Base-by-base conservation (phyloP, 2,888 invertebrate species). In the Archips crataeganus region DNA sequence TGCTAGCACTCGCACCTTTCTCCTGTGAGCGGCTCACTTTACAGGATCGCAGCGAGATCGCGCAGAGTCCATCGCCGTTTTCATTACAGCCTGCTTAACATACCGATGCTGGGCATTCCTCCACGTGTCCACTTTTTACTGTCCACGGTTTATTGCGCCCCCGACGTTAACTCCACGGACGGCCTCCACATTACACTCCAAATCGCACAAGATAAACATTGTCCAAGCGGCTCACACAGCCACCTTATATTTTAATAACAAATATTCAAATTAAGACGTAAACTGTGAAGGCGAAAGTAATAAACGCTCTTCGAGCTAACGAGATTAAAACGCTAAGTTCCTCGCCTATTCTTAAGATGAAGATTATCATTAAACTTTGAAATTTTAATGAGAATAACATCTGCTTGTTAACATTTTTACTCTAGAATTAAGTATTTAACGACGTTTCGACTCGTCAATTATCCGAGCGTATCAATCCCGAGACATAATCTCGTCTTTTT, bases 11-110 rank as follows among this genome's bases (percentile, higher is more conserved):
- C 70, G 78, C 79, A 82, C 79, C 62, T 68, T 68, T 54, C 62
- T 45, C 15, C 15, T 5, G 23, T 10, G 66, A 54, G 54, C 62
- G 63, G 51, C 10, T 42, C 36, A 65, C 57, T 11, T 60, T 66
- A n/a, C 63, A 76, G 77, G 82, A 78, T 80, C 77, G 77, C 76
- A 79, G 76, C 79, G 82, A 82, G 83, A 59, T 64, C 60, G 74
- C 72, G 54, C 67, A 70, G 70, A 68, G 72, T 63, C 61, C 70
- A 74, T 73, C 69, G 72, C 66, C 47, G 85, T 87, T 91, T 92
- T 89, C 91, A 91, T 91, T 92, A 90, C 88, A 76, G 79, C 77
- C 89, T 90, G 91, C 81, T 92, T 91, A 65, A 65, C 65, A 65
- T 65, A 62, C 61, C 71, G 49, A 39, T 5, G 61, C 61, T n/a